Percentiles rank a stretch among this genome's conserved stretches.
phyloP scores from a whole-genome alignment of 2,113 vertebrate species.

The Piliocolobus tephrosceles region DNA sequence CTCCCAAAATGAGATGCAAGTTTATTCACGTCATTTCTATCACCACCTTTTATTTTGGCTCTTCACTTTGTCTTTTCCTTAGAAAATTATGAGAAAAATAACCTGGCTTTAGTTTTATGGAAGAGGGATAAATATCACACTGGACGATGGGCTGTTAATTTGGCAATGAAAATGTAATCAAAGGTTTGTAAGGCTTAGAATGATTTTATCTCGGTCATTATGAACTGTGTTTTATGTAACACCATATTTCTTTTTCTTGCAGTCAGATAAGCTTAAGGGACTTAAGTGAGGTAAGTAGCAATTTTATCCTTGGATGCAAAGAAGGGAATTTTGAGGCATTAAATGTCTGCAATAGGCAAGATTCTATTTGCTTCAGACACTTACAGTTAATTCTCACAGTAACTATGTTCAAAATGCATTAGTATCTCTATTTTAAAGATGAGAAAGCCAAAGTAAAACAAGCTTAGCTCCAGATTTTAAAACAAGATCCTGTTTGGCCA shows the following conservation, averaged over 20 bases:
- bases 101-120: conserved; percentile 28
- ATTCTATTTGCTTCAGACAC: background rate
- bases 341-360: background rate
- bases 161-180: conserved; percentile 48
- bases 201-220: conserved; percentile 39
- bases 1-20: background rate
- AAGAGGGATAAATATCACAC: conserved; percentile 12
- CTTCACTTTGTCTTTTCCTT: background rate
- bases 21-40: background rate
- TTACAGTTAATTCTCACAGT: background rate
- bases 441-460: background rate
- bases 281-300: conserved; percentile 58
- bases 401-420: background rate
- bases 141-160: conserved; percentile 28
- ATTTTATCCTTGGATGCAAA: background rate
- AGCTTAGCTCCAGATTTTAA: background rate
- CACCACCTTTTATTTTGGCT: background rate
- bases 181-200: conserved; percentile 25
- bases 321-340: background rate
- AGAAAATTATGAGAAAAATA: conserved; percentile 51
- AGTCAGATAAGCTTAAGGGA: conserved; percentile 69
- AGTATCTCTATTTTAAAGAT: background rate
- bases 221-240: conserved; percentile 48
- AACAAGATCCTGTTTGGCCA: background rate
- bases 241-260: conserved; percentile 12